phyloP scores from a whole-genome alignment of 2,888 invertebrate genomes.

The Epirrhoe alternata region DNA sequence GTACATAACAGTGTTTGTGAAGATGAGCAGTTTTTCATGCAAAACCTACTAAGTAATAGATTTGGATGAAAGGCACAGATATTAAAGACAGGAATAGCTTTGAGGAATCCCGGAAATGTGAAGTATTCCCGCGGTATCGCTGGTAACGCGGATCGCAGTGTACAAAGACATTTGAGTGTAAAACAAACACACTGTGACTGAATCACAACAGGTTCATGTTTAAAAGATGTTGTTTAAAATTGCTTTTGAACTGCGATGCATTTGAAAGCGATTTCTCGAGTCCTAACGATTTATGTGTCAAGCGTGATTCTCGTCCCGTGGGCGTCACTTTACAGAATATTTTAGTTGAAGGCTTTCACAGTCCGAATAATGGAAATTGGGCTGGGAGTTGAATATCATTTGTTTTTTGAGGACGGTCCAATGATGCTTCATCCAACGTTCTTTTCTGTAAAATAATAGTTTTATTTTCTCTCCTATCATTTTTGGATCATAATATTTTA shows the following conservation, averaged over 20 bases:
- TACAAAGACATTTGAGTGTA: background rate
- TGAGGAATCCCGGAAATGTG: too few relatives aligned
- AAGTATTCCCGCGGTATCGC: too few relatives aligned
- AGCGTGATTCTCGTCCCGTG: slow-evolving; percentile 15
- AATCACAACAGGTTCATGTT: background rate
- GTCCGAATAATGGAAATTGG: slow-evolving; percentile 29
- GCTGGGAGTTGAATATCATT: slow-evolving; percentile 30
- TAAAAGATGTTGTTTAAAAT: slow-evolving; percentile 7
- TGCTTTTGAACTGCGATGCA: slow-evolving; percentile 7
- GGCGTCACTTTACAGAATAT: slow-evolving; percentile 22
- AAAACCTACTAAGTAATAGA: too few relatives aligned
- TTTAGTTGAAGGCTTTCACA: slow-evolving; percentile 25
- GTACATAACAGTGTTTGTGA: too few relatives aligned
- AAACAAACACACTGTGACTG: background rate
- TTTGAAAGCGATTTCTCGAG: slow-evolving; percentile 9
- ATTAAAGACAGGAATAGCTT: too few relatives aligned
- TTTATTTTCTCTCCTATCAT: background rate
- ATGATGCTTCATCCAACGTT: slow-evolving; percentile 4
- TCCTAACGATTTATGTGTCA: slow-evolving; percentile 12
- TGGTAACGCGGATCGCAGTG: too few relatives aligned
- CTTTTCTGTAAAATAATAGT: slow-evolving; percentile 7
- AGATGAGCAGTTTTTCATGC: too few relatives aligned
- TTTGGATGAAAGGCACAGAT: too few relatives aligned
- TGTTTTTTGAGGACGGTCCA: slow-evolving; percentile 20
- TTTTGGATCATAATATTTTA: background rate